Base-by-base conservation (phyloP, 2,888 invertebrate species). In the Drosophila ustulata region DNA sequence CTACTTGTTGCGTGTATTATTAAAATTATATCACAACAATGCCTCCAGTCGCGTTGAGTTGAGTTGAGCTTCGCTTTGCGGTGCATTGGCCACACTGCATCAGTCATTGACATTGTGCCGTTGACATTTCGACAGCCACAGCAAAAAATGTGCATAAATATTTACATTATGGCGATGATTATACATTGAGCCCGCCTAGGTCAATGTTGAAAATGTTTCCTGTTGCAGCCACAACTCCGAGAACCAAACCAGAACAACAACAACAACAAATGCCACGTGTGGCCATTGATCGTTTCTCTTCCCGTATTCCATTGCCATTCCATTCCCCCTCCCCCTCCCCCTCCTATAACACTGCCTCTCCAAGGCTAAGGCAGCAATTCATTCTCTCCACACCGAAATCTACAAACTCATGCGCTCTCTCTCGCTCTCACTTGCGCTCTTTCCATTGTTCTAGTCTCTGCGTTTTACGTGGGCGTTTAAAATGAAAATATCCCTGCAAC, bases 181-280 rank as follows among this genome's bases (percentile, higher is more conserved):
- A 84, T 73, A 66, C 78, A 53, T 50, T 64, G 61, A 47, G 59
- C 47, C 46, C 64, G 88, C 88, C 88, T 85, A 86, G 85, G 85
- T 85, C 85, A 85, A 85, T 75, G 83, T 78, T 71, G 59, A 77
- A 66, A 56, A 57, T 72, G 58, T 73, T 88, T 85, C 85, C 82
- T 88, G 88, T 57, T 57, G 56, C 56, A 18, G 13, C 18, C 18
- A 18, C 18, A 63, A 26, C 43, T 51, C 5, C 9, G 26, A 59
- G 50, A 58, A 61, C 41, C 11, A 37, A 41, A 13, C 43, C 7
- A 23, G 47, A 52, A 30, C 18, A n/a, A 11, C 39, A 30, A 49
- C 26, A 47, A 67, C 43, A 32, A 28, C 37, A 55, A 45, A 58
- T 74, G 74, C 78, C 76, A 75, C 76, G 79, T 79, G 82, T 77